A percentile compares a stretch with the other conserved stretches of the same genome.
Evolutionary conservation across 2,797 vertebrate genomes (phyloP).

Genomic region (Coranthus polyacanthus): DNA sequence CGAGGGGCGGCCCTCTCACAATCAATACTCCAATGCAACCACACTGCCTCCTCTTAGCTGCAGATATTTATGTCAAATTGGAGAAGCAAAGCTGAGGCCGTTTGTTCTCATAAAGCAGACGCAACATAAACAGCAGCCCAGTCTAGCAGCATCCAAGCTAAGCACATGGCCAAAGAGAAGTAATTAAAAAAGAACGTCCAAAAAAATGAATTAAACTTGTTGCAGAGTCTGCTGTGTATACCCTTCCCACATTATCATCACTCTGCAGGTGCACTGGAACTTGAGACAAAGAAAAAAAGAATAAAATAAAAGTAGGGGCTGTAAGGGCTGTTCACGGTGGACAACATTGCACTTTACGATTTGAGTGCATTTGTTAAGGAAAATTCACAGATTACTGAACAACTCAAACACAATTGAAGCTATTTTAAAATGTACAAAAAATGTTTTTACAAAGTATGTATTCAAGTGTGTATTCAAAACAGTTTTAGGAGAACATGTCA

Average conservation of each 20-base stretch:
- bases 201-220: constrained; percentile 19
- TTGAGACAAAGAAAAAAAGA: constrained; percentile 12
- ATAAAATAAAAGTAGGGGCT: neutral
- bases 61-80: constrained; percentile 64
- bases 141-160: neutral
- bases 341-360: no score
- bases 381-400: neutral
- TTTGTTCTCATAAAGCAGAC: constrained; percentile 56
- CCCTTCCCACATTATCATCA: neutral
- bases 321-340: no score
- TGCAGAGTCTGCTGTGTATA: neutral
- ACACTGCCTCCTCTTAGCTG: constrained; percentile 47
- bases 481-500: no score
- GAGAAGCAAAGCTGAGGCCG: constrained; percentile 29
- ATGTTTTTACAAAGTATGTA: no score
- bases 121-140: constrained; percentile 20
- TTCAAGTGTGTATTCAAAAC: no score
- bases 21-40: constrained; percentile 58
- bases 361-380: no score
- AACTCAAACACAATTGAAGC: constrained; percentile 5
- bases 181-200: constrained; percentile 14
- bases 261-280: neutral
- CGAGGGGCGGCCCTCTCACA: constrained; percentile 20
- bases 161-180: constrained; percentile 13
- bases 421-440: no score